A percentile compares a stretch with the other conserved stretches of the same genome.
These are phyloP conservation scores for Polymixis flavicincta DNA, from an alignment of 2,888 invertebrate species.

Conservation along the genomic window DNA sequence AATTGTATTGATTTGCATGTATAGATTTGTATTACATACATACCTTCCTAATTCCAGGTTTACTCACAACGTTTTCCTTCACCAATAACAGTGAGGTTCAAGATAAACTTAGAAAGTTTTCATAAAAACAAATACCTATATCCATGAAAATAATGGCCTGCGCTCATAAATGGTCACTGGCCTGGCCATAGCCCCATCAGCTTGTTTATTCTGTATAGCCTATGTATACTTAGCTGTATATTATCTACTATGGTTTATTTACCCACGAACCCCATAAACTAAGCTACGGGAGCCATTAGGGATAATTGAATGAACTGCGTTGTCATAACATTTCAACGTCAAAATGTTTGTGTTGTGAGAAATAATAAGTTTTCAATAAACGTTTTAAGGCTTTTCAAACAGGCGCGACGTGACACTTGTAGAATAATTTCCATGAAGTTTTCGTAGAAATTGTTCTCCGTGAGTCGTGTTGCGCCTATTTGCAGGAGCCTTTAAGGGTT, in stretches of 20 bases:
- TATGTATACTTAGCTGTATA: neutral
- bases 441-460: too few species aligned
- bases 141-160: neutral
- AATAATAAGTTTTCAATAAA: constrained; percentile 51
- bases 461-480: too few species aligned
- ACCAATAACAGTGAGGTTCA: neutral
- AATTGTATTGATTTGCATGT: too few species aligned
- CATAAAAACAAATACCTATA: neutral
- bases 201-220: constrained; percentile 17
- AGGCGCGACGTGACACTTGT: too few species aligned
- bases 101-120: neutral
- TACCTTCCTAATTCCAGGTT: too few species aligned
- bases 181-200: neutral
- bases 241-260: constrained; percentile 17
- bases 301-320: constrained; percentile 48
- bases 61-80: neutral
- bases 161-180: too few species aligned
- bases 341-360: constrained; percentile 38
- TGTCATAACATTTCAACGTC: constrained; percentile 61
- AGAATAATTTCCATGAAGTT: too few species aligned
- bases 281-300: constrained; percentile 37
- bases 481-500: too few species aligned
- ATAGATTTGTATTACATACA: too few species aligned
- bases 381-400: too few species aligned
- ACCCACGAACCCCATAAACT: constrained; percentile 4